phyloP scores from a whole-genome alignment of 2,113 vertebrate genomes.

The Climacteris rufus region DNA sequence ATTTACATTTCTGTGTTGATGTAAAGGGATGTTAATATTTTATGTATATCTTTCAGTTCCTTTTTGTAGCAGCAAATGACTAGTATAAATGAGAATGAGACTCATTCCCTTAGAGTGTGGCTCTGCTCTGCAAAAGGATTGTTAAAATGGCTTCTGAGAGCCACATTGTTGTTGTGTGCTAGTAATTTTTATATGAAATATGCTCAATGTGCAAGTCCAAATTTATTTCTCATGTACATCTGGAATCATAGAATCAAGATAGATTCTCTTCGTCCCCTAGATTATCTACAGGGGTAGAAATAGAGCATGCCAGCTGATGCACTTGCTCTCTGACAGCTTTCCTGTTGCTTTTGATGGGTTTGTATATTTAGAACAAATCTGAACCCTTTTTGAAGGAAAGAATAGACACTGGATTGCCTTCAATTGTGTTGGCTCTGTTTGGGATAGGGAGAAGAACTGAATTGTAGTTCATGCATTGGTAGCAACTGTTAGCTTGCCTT shows the following conservation, averaged over 20 bases:
- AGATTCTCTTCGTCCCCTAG: neutral
- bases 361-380: neutral
- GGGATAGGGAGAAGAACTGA: neutral
- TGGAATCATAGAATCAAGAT: neutral
- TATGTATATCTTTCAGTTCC: neutral
- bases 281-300: neutral
- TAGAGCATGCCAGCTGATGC: neutral
- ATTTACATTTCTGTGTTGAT: neutral
- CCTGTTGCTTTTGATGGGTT: neutral
- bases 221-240: neutral
- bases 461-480: neutral
- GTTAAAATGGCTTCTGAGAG: neutral
- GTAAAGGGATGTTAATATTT: neutral
- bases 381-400: neutral
- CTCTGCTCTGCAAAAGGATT: neutral
- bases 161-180: neutral
- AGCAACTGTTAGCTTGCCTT: neutral
- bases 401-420: neutral
- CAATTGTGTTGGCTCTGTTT: neutral
- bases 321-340: neutral
- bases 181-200: neutral
- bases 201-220: neutral
- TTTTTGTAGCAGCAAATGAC: neutral
- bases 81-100: neutral
- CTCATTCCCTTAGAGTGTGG: fast-evolving